Percentiles rank a stretch among this genome's conserved stretches.
Conservation (phyloP, 2,888 invertebrate species). For the Coecobrya sp. region DNA sequence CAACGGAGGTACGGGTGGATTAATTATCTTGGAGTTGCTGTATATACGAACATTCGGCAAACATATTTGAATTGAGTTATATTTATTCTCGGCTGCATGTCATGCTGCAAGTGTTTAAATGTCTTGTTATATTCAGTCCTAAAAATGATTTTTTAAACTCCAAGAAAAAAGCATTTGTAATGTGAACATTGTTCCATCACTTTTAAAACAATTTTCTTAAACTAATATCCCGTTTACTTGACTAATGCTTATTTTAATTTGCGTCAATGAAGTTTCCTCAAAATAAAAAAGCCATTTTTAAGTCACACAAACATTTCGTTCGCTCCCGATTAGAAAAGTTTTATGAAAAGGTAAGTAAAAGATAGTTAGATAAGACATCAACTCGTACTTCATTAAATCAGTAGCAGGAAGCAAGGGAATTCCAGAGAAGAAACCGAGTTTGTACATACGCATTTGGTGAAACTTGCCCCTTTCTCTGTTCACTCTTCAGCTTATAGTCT, state of each 20-base stretch:
- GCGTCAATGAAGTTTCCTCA: slow-evolving; percentile 24
- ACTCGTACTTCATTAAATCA: slow-evolving; percentile 78
- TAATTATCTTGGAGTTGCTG: neutral
- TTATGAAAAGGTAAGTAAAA: slow-evolving; percentile 58
- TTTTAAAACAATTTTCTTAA: neutral
- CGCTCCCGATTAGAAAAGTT: slow-evolving; percentile 57
- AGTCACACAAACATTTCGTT: slow-evolving; percentile 2
- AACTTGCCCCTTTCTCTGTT: slow-evolving; percentile 70
- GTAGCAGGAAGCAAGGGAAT: slow-evolving; percentile 30
- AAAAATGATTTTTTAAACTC: too few species aligned
- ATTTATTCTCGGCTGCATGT: too few species aligned
- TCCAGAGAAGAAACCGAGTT: slow-evolving; percentile 2
- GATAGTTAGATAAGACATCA: slow-evolving; percentile 63
- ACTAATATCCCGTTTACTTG: neutral
- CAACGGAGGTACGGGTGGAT: neutral
- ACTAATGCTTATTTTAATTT: slow-evolving; percentile 20
- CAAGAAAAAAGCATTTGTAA: too few species aligned
- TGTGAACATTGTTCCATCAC: too few species aligned
- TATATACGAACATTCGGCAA: neutral
- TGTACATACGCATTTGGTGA: neutral
- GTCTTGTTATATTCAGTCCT: too few species aligned
- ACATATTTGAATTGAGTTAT: neutral
- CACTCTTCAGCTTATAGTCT: slow-evolving; percentile 25
- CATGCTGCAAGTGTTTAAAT: too few species aligned
- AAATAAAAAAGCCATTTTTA: slow-evolving; percentile 11